A percentile compares a stretch with the other conserved stretches of the same genome.
Conservation (phyloP, 2,113 vertebrate genomes). For the Dromas ardeola region DNA sequence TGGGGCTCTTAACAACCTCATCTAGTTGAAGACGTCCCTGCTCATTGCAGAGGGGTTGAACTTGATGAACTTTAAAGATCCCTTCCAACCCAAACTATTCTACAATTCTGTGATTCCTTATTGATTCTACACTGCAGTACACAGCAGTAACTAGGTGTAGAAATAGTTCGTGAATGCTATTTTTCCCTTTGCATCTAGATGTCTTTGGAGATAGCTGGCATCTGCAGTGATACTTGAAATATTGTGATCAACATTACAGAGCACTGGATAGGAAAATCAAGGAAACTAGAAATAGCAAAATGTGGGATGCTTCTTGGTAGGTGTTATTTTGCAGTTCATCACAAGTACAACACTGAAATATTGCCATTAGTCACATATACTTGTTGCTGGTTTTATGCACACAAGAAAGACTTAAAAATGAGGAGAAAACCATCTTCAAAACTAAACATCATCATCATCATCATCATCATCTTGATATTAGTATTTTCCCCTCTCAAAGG, state of each 20-base stretch:
- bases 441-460: not conserved
- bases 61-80: not conserved
- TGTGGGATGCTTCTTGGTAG: slow-evolving; percentile 50
- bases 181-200: not conserved
- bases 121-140: not conserved
- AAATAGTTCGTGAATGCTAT: not conserved
- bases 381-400: slow-evolving; percentile 44
- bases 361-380: slow-evolving; percentile 44
- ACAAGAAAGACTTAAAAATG: not conserved
- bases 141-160: not conserved
- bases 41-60: not conserved
- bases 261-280: slow-evolving; percentile 26
- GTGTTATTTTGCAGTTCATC: slow-evolving; percentile 57
- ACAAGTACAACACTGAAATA: slow-evolving; percentile 53
- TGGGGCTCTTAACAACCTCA: not conserved
- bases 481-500: not conserved
- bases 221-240: slow-evolving; percentile 30
- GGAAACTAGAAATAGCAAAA: slow-evolving; percentile 54
- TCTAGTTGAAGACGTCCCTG: not conserved
- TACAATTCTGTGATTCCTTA: not conserved
- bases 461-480: not conserved
- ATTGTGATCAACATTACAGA: slow-evolving; percentile 10
- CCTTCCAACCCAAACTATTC: not conserved
- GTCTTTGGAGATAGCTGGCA: not conserved
- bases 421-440: not conserved